Evolutionary conservation across 2,113 vertebrate species (phyloP).

Genomic region (Hypanus sabinus): DNA sequence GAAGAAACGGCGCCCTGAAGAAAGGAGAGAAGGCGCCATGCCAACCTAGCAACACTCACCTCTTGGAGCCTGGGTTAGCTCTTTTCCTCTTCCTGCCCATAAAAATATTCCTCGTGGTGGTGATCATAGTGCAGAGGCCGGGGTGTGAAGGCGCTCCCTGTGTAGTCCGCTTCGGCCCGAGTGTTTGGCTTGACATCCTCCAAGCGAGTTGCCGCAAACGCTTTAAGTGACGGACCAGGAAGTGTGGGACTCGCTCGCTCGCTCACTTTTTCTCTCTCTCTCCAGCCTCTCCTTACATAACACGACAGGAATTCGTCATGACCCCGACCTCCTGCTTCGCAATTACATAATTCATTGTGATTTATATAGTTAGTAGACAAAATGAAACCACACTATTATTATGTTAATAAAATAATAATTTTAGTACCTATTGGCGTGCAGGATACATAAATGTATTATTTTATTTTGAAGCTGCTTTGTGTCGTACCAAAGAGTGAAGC

Average conservation of each 20-base stretch:
- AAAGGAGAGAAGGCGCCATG: no score
- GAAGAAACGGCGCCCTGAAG: not conserved
- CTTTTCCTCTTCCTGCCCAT: constrained; percentile 13
- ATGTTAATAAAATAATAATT: not conserved
- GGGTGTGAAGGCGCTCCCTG: not conserved
- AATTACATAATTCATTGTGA: not conserved
- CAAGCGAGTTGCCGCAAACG: not conserved
- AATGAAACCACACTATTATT: not conserved
- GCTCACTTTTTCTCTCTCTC: no score
- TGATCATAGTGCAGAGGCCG: not conserved
- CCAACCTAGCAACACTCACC: not conserved
- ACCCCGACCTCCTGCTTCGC: not conserved
- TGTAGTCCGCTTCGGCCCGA: not conserved
- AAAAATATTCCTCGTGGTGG: not conserved
- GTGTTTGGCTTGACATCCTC: not conserved
- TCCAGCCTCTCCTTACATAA: no score
- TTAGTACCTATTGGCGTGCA: not conserved
- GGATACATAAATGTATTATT: no score
- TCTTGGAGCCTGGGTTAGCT: not conserved
- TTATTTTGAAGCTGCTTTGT: no score
- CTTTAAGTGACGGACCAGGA: not conserved
- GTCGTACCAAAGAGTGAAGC: no score
- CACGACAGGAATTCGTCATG: not conserved
- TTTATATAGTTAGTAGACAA: not conserved
- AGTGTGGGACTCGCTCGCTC: not conserved